Evolutionary conservation across 2,797 vertebrate species (phyloP).

Genomic region (Cephalopachus bancanus): DNA sequence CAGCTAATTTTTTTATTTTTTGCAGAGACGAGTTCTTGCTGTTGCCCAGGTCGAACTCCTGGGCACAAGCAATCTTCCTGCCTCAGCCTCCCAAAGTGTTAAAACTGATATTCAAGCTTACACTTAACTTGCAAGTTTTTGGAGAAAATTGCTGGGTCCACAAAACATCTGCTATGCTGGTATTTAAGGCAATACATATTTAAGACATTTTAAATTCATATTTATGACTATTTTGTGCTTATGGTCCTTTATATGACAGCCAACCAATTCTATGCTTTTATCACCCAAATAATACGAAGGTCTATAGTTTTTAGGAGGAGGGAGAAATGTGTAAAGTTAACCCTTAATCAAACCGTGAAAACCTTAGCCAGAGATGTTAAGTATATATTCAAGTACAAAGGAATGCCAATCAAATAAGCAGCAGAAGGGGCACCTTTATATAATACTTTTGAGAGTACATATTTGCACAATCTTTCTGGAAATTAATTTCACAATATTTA

Average conservation of each 20-base stretch:
- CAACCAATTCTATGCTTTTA: constrained; percentile 44
- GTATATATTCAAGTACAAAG: constrained; percentile 41
- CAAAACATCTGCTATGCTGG: neutral
- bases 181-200: constrained; percentile 60
- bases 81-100: too few species aligned
- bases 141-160: constrained; percentile 35
- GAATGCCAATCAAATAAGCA: constrained; percentile 25
- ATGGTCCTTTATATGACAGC: neutral
- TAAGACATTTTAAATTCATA: constrained; percentile 51
- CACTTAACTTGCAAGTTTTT: constrained; percentile 44
- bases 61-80: too few species aligned
- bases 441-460: constrained; percentile 41
- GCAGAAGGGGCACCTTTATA: constrained; percentile 46
- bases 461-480: constrained; percentile 50
- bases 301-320: constrained; percentile 48
- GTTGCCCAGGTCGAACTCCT: too few species aligned
- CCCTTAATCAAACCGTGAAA: constrained; percentile 33
- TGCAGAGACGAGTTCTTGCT: too few species aligned
- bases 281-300: constrained; percentile 27
- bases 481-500: constrained; percentile 66
- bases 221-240: constrained; percentile 39
- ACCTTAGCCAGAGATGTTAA: constrained; percentile 21
- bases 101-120: constrained; percentile 17
- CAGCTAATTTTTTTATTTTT: too few species aligned
- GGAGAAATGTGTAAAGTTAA: constrained; percentile 53